These are phyloP conservation scores for Carpatolechia fugitivella DNA, from an alignment of 2,888 invertebrate genomes.

Conservation along the genomic window DNA sequence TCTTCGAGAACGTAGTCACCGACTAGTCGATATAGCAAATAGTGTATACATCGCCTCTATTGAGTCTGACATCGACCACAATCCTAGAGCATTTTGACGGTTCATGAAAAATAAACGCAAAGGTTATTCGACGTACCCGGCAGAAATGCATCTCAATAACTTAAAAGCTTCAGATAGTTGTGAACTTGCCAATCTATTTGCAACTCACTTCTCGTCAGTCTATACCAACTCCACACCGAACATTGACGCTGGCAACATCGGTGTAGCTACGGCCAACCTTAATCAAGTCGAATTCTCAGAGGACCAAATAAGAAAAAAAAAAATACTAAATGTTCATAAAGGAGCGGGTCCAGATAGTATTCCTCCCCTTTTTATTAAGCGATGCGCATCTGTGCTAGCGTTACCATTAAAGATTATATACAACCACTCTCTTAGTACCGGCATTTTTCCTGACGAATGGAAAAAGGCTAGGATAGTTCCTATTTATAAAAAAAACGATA, in stretches of 20 bases:
- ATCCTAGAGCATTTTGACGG: background rate
- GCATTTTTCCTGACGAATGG: background rate
- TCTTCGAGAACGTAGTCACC: too few relatives aligned
- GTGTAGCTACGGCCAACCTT: too few relatives aligned
- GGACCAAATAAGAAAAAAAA: background rate
- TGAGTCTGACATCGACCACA: too few relatives aligned
- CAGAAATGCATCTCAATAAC: background rate
- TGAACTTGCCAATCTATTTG: background rate
- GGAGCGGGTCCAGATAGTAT: background rate
- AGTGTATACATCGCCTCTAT: too few relatives aligned
- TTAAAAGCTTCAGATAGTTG: background rate
- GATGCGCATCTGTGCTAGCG: background rate
- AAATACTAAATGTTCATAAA: background rate
- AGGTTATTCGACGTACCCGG: background rate
- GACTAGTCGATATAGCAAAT: too few relatives aligned
- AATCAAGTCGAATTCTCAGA: too few relatives aligned
- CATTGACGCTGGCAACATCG: background rate
- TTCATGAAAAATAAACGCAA: background rate
- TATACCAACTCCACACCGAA: background rate
- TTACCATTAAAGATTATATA: background rate
- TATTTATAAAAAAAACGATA: background rate
- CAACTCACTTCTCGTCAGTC: background rate
- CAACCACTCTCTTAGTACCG: background rate
- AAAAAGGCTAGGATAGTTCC: constrained; percentile 2
- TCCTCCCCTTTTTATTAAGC: background rate